phyloP scores from a whole-genome alignment of 1,140 invertebrate genomes.

The Mya arenaria region DNA sequence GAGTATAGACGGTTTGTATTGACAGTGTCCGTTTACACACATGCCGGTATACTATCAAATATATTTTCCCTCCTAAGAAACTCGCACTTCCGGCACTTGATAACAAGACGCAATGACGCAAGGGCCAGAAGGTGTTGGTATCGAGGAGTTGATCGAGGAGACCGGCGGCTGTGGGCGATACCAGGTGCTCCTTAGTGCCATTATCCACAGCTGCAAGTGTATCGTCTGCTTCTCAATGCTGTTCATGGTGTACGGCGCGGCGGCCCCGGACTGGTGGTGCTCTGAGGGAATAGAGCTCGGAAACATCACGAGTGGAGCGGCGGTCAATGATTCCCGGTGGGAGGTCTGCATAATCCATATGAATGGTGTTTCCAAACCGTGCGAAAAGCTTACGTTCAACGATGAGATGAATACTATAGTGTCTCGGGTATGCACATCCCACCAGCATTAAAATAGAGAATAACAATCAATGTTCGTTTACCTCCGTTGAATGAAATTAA shows the following conservation, averaged over 20 bases:
- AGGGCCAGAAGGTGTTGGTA: too few species aligned
- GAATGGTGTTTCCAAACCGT: not conserved
- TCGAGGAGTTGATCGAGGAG: conserved; percentile 4
- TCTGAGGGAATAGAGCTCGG: not conserved
- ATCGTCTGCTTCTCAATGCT: conserved; percentile 17
- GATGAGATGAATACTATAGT: not conserved
- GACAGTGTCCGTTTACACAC: too few species aligned
- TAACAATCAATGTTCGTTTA: too few species aligned
- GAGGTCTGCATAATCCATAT: not conserved
- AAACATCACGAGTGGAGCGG: not conserved
- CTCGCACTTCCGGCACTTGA: too few species aligned
- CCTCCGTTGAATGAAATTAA: too few species aligned
- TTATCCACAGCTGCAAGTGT: conserved; percentile 18
- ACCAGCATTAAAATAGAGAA: too few species aligned
- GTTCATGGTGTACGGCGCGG: conserved; percentile 11
- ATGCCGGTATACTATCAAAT: too few species aligned
- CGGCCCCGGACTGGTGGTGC: conserved; percentile 16
- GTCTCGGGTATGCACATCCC: not conserved
- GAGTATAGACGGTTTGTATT: too few species aligned
- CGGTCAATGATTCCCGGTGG: not conserved
- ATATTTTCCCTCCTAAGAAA: too few species aligned
- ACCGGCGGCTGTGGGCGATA: conserved; percentile 30
- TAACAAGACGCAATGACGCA: too few species aligned
- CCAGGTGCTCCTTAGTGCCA: not conserved
- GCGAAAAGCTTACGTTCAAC: not conserved